These are phyloP conservation scores for Drosophila merina DNA, from an alignment of 2,888 invertebrate species.

Conservation along the genomic window DNA sequence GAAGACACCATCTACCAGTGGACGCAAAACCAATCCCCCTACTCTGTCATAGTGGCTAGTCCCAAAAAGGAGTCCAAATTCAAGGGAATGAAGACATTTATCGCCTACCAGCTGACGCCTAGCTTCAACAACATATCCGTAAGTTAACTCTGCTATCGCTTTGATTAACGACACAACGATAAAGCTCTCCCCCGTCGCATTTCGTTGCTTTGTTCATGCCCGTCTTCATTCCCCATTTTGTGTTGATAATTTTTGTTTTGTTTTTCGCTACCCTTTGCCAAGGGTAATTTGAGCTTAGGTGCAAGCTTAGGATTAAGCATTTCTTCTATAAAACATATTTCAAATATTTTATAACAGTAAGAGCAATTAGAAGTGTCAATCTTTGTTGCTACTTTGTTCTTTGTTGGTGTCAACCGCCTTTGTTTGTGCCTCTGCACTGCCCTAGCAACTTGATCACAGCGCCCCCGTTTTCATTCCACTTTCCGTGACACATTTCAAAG, in stretches of 20 bases:
- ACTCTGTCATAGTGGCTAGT: constrained; percentile 94
- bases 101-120: constrained; percentile 97
- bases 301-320: no score
- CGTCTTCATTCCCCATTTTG: constrained; percentile 4
- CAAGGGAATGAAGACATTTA: constrained; percentile 98
- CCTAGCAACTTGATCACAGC: background rate
- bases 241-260: constrained; percentile 22
- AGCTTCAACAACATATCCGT: constrained; percentile 97
- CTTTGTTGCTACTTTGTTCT: constrained; percentile 5
- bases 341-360: no score
- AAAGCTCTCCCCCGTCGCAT: constrained; percentile 20
- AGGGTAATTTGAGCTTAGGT: constrained; percentile 11
- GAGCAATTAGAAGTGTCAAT: background rate
- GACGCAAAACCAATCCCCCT: constrained; percentile 90
- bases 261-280: constrained; percentile 16
- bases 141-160: constrained; percentile 57
- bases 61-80: constrained; percentile 99
- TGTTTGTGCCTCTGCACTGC: constrained; percentile 26
- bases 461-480: background rate
- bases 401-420: constrained; percentile 2
- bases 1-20: constrained; percentile 91
- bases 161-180: constrained; percentile 50
- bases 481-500: constrained; percentile 54
- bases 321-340: no score
- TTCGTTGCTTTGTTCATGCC: constrained; percentile 14